Base-by-base conservation (phyloP, 2,888 invertebrate genomes). In the Leptopilina syphax region DNA sequence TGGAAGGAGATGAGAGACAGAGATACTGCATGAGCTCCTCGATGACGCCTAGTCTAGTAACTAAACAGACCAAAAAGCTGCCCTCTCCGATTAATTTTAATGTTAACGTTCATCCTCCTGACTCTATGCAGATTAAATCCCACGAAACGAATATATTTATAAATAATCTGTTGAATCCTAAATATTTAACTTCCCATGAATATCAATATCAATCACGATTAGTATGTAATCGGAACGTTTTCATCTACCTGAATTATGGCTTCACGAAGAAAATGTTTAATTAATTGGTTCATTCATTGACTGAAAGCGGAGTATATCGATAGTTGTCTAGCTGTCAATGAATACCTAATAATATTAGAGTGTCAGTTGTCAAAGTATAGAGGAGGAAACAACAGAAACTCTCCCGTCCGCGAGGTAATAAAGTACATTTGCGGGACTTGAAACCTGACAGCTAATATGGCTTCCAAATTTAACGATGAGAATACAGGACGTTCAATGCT, bases 401-500 rank as follows among this genome's bases (percentile, higher is more conserved):
- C 81, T 81, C 79, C 65, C 82, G 82, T 83, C 82, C 83, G 77
- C 81, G 77, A 67, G 81, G 83, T 80, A 84, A 83, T 83, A 83
- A 83, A 83, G 80, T 83, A 81, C 84, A 84, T 83, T 84, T 81
- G 82, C 81, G 78, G 77, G 70, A 81, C 78, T 79, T 79, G 80
- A 79, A 84, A 83, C 81, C 77, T 80, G 79, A 83, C 84, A 84
- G 80, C 80, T 80, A 82, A 84, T 83, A 83, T 81, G 82, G 83
- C 82, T 83, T 79, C 80, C 81, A 81, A 78, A 63, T 77, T 83
- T 83, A 81, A 82, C 83, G 84, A 84, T 81, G 80, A 44, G 44
- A 44, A 44, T 8, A 44, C 44, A 44, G 81, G 24, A 8, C 57
- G 50, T 50, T 73, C 57, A 54, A 77, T 65, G 57, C 57, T 34